phyloP scores from a whole-genome alignment of 2,888 invertebrate genomes.

The Hydraecia micacea region DNA sequence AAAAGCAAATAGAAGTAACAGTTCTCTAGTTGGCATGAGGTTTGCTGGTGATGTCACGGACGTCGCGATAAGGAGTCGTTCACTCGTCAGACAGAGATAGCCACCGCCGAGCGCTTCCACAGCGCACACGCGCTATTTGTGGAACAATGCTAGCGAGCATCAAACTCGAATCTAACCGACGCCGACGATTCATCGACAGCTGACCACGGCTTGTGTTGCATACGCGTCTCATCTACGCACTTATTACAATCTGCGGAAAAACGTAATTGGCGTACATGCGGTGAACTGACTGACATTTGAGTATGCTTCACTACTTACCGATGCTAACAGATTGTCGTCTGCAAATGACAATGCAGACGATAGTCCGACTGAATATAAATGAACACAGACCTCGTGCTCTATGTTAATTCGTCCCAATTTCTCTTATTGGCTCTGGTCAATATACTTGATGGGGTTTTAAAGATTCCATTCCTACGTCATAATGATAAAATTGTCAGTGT shows the following conservation, averaged over 20 bases:
- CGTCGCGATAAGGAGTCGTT: slow-evolving; percentile 86
- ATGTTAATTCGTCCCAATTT: slow-evolving; percentile 20
- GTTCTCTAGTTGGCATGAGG: slow-evolving; percentile 77
- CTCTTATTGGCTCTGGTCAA: slow-evolving; percentile 26
- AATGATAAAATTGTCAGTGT: slow-evolving; percentile 18
- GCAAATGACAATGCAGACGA: slow-evolving; percentile 17
- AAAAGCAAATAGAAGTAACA: slow-evolving; percentile 70
- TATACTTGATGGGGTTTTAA: slow-evolving; percentile 47
- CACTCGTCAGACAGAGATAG: slow-evolving; percentile 80
- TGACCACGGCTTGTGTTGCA: slow-evolving; percentile 65
- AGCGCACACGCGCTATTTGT: slow-evolving; percentile 78
- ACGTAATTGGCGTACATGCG: neutral
- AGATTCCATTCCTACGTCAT: slow-evolving; percentile 9
- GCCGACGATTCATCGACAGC: slow-evolving; percentile 73
- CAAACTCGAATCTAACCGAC: slow-evolving; percentile 73
- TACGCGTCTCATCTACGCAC: slow-evolving; percentile 28
- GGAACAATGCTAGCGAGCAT: slow-evolving; percentile 81
- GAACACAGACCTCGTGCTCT: slow-evolving; percentile 17
- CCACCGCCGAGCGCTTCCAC: slow-evolving; percentile 64
- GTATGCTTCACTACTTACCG: neutral
- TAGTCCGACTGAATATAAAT: slow-evolving; percentile 22
- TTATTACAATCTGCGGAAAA: slow-evolving; percentile 13
- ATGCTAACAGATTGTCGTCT: slow-evolving; percentile 2
- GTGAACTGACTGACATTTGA: neutral
- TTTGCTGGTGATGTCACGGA: slow-evolving; percentile 81